A percentile compares a stretch with the other conserved stretches of the same genome.
These are phyloP conservation scores for Gordius sp. DNA, from an alignment of 2,888 invertebrate genomes.

Conservation along the genomic window DNA sequence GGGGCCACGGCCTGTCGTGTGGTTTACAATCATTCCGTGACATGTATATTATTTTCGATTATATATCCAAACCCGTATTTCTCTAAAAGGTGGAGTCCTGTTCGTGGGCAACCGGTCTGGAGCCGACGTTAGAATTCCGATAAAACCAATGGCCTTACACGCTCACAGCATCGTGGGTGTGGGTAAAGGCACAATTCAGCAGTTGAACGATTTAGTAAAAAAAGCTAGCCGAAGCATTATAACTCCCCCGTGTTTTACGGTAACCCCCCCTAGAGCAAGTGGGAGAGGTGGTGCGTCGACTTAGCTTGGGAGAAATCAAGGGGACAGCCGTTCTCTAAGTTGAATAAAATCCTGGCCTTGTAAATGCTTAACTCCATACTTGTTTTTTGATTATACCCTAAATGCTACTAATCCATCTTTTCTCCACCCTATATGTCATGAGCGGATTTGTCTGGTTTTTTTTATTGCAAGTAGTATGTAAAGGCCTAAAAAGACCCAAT, in stretches of 20 bases:
- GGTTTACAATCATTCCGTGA: no score
- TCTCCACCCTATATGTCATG: no score
- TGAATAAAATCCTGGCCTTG: no score
- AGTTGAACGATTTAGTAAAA: conserved; percentile 48
- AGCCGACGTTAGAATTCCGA: conserved; percentile 48
- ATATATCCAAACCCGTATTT: no score
- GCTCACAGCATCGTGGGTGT: conserved; percentile 56
- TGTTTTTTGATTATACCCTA: no score
- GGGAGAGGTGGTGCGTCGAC: conserved; percentile 57
- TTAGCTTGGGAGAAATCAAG: conserved; percentile 63
- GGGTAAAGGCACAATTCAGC: conserved; percentile 55
- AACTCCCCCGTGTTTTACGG: conserved; percentile 60
- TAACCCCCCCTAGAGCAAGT: conserved; percentile 70
- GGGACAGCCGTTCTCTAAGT: conserved; percentile 70
- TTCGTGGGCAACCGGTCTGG: conserved; percentile 48
- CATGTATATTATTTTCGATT: no score
- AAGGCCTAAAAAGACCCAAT: no score
- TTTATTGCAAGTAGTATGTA: no score
- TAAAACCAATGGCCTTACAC: conserved; percentile 50
- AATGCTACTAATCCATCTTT: no score
- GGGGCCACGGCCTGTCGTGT: no score
- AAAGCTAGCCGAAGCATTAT: conserved; percentile 50
- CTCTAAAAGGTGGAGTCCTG: conserved; percentile 51
- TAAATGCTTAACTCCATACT: no score
- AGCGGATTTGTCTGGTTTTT: no score